phyloP scores from a whole-genome alignment of 2,797 vertebrate species.

The Pseudochirops cupreus region DNA sequence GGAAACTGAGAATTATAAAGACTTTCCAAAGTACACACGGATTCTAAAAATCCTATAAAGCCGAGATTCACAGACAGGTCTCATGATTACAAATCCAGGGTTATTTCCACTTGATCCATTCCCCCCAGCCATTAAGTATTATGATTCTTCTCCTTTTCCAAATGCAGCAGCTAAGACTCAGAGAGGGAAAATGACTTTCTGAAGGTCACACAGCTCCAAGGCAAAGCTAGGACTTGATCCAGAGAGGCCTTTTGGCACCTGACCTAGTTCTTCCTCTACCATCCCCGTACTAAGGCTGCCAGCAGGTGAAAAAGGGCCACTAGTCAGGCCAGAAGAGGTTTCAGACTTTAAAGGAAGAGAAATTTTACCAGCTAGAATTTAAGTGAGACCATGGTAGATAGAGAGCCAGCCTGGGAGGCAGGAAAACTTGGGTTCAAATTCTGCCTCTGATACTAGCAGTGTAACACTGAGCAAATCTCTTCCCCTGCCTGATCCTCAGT shows the following conservation, averaged over 20 bases:
- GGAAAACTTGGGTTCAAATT: background rate
- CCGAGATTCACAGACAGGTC: background rate
- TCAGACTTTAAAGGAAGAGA: slow-evolving; percentile 35
- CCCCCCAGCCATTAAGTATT: background rate
- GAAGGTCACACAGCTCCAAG: background rate
- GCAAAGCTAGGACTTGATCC: background rate
- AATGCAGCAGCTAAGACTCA: background rate
- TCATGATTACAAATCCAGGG: background rate
- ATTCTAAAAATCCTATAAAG: background rate
- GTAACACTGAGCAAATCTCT: background rate
- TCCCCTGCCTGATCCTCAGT: background rate
- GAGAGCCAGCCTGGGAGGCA: background rate
- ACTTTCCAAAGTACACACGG: background rate
- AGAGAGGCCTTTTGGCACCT: background rate
- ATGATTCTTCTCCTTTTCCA: background rate
- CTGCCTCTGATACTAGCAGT: background rate
- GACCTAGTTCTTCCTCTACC: background rate
- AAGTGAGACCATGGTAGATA: background rate
- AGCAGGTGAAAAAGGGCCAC: slow-evolving; percentile 3
- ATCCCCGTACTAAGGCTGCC: background rate
- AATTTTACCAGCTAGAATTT: background rate
- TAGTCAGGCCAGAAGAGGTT: slow-evolving; percentile 3
- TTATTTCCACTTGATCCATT: background rate
- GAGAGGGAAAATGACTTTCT: background rate
- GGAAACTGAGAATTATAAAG: background rate